Evolutionary conservation across 2,797 vertebrate genomes (phyloP).

Genomic region (Danio choprae): DNA sequence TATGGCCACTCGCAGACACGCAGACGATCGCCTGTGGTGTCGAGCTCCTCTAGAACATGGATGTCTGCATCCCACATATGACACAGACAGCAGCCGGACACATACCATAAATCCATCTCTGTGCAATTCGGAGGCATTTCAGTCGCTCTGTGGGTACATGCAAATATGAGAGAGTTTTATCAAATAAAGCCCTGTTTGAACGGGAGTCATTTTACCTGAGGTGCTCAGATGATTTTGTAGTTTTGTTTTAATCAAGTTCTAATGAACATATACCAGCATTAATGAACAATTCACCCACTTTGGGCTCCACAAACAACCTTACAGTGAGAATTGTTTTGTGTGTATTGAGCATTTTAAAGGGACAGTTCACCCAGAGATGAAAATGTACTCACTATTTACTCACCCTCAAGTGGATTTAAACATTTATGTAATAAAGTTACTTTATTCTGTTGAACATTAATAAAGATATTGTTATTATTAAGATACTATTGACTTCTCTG

Average conservation of each 20-base stretch:
- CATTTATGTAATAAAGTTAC: too few species aligned
- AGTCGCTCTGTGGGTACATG: neutral
- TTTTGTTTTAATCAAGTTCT: neutral
- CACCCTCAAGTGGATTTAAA: too few species aligned
- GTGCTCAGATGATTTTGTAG: neutral
- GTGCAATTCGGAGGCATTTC: neutral
- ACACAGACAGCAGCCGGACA: constrained; percentile 54
- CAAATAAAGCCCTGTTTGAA: neutral
- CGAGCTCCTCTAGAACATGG: constrained; percentile 62
- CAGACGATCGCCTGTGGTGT: constrained; percentile 70
- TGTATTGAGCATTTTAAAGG: too few species aligned
- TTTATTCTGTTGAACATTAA: too few species aligned
- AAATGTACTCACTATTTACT: too few species aligned
- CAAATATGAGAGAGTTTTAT: constrained; percentile 1
- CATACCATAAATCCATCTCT: constrained; percentile 21
- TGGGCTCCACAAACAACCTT: too few species aligned
- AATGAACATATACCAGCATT: neutral
- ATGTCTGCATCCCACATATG: constrained; percentile 69
- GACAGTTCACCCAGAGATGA: too few species aligned
- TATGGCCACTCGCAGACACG: constrained; percentile 71
- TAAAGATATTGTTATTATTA: too few species aligned
- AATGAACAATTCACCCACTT: too few species aligned
- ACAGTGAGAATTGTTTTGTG: too few species aligned
- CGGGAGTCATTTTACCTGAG: neutral
- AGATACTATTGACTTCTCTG: too few species aligned